Evolutionary conservation across 2,113 vertebrate genomes (phyloP).

Genomic region (Oxygymnocypris stewartii): DNA sequence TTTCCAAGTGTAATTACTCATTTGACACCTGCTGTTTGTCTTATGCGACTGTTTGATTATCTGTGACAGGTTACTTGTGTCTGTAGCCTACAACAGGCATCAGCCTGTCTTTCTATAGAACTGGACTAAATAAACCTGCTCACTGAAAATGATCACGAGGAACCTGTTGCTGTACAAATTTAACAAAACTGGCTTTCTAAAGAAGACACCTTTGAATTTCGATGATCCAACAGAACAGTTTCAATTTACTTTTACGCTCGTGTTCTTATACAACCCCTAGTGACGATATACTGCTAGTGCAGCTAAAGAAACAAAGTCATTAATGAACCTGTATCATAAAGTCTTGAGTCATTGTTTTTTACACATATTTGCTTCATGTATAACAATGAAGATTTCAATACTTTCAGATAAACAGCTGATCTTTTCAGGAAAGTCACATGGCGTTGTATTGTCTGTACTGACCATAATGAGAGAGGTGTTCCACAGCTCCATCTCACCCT

Average conservation of each 20-base stretch:
- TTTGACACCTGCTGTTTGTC: background rate
- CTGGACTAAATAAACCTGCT: background rate
- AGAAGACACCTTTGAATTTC: background rate
- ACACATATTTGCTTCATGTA: background rate
- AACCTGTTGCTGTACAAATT: background rate
- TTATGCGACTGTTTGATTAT: background rate
- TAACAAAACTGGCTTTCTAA: background rate
- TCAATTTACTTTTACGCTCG: background rate
- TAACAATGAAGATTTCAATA: background rate
- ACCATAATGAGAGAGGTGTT: slow-evolving; percentile 53
- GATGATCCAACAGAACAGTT: background rate
- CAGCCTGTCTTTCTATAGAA: background rate
- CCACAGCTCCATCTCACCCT: slow-evolving; percentile 40
- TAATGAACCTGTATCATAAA: background rate
- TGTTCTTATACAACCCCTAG: background rate
- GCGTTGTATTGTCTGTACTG: background rate
- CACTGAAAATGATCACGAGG: background rate
- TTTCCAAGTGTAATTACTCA: background rate
- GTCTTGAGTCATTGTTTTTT: background rate
- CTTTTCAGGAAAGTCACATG: background rate
- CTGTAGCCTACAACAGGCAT: too few species aligned
- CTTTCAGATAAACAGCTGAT: background rate
- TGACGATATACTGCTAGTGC: background rate
- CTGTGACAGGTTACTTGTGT: background rate
- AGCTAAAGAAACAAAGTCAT: background rate